phyloP scores from a whole-genome alignment of 2,113 vertebrate genomes.

The Onychorhynchus coronatus region DNA sequence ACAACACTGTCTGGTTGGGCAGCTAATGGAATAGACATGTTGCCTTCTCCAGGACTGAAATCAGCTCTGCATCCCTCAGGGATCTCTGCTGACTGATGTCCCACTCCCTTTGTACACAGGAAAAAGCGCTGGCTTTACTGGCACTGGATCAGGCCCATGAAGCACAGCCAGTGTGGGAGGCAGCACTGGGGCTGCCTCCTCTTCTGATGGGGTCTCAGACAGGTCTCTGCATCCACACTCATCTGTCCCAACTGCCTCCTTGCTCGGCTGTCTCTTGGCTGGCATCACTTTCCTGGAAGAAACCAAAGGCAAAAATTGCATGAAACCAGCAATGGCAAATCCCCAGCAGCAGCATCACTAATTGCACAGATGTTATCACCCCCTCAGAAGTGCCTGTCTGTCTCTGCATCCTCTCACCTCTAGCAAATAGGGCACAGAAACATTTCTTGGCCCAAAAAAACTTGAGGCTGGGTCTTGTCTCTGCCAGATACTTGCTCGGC shows the following conservation, averaged over 20 bases:
- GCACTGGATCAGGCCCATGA: not conserved
- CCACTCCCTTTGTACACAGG: fast-evolving
- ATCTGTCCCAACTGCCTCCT: fast-evolving
- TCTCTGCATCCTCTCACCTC: not conserved
- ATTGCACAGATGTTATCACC: not conserved
- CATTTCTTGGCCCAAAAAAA: not conserved
- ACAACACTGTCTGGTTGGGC: fast-evolving
- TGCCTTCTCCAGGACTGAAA: not conserved
- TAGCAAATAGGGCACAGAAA: not conserved
- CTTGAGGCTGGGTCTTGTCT: not conserved
- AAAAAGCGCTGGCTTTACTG: not conserved
- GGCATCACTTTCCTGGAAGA: not conserved
- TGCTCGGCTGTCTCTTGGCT: not conserved
- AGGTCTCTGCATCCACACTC: not conserved
- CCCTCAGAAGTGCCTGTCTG: not conserved
- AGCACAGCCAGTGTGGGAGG: not conserved
- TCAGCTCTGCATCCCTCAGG: not conserved
- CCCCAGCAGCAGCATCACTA: not conserved
- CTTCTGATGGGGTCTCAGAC: not conserved
- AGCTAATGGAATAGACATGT: not conserved
- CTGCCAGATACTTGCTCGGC: not conserved
- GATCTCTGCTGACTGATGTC: not conserved
- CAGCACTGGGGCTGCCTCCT: not conserved
- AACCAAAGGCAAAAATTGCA: not conserved
- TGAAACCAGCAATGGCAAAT: not conserved